Conservation (phyloP, 1,140 invertebrate species). For the Euglossa dilemma region DNA sequence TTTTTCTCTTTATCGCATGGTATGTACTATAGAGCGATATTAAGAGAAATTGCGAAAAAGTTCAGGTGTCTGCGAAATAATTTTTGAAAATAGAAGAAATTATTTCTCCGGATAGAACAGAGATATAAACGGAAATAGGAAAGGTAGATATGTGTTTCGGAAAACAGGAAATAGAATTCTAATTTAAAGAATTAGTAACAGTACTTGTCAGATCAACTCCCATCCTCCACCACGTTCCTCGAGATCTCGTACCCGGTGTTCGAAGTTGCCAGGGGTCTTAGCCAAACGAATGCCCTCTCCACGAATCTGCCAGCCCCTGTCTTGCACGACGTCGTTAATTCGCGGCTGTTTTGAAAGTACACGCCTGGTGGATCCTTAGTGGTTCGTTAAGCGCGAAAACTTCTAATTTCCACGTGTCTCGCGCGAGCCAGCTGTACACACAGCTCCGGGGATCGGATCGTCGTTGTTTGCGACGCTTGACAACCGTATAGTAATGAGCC, state of each 20-base stretch:
- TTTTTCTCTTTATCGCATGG: no score
- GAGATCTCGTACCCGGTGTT: background rate
- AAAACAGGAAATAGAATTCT: no score
- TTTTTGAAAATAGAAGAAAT: no score
- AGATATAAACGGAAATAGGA: no score
- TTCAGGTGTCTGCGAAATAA: no score
- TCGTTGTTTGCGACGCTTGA: constrained; percentile 40
- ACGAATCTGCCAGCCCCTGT: background rate
- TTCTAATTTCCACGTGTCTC: constrained; percentile 30
- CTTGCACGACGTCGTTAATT: background rate
- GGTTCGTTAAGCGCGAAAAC: constrained; percentile 46
- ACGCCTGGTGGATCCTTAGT: constrained; percentile 12
- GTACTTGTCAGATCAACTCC: no score
- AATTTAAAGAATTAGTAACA: no score
- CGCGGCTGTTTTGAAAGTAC: constrained; percentile 30
- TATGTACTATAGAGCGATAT: no score
- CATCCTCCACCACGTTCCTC: no score
- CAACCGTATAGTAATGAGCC: constrained; percentile 43
- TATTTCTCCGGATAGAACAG: no score
- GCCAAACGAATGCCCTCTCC: background rate
- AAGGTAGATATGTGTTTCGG: no score
- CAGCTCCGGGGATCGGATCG: background rate
- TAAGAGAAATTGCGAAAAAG: no score
- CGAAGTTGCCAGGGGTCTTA: background rate
- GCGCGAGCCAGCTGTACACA: background rate